A percentile compares a stretch with the other conserved stretches of the same genome.
Conservation (phyloP, 2,888 invertebrate genomes). For the Chrysopilus asiliformis region DNA sequence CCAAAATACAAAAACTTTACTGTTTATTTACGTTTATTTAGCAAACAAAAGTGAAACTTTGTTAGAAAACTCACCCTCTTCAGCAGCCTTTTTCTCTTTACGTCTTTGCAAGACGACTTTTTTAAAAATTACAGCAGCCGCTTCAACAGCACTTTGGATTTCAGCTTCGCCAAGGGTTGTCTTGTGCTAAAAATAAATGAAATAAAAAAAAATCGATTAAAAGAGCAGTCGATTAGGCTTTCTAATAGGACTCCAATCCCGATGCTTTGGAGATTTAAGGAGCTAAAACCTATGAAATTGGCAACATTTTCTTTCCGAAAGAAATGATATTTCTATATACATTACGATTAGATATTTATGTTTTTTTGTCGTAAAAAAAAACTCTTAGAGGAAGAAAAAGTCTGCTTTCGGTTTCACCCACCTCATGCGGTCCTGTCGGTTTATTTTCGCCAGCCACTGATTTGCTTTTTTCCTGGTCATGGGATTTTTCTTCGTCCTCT, state of each 20-base stretch:
- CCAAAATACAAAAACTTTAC: background rate
- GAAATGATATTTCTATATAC: no score
- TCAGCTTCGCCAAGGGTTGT: slow-evolving; percentile 34
- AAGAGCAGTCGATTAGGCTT: background rate
- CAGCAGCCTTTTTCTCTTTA: slow-evolving; percentile 28
- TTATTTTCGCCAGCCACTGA: background rate
- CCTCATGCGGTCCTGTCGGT: background rate
- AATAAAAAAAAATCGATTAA: slow-evolving; percentile 4
- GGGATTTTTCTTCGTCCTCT: background rate
- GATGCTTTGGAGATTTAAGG: background rate
- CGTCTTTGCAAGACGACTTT: slow-evolving; percentile 34
- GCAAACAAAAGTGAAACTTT: no score
- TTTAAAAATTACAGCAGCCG: slow-evolving; percentile 34
- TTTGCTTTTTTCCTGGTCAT: background rate
- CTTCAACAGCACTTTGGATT: slow-evolving; percentile 35
- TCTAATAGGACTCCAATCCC: background rate
- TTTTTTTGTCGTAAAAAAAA: no score
- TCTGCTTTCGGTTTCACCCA: background rate
- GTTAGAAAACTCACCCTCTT: slow-evolving; percentile 36
- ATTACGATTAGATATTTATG: no score
- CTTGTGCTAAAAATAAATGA: slow-evolving; percentile 22
- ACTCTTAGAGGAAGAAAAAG: no score
- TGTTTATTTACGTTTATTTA: no score
- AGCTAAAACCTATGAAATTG: background rate
- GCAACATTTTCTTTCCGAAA: no score